phyloP scores from a whole-genome alignment of 2,888 invertebrate genomes.

The Eristalinus sepulchralis region DNA sequence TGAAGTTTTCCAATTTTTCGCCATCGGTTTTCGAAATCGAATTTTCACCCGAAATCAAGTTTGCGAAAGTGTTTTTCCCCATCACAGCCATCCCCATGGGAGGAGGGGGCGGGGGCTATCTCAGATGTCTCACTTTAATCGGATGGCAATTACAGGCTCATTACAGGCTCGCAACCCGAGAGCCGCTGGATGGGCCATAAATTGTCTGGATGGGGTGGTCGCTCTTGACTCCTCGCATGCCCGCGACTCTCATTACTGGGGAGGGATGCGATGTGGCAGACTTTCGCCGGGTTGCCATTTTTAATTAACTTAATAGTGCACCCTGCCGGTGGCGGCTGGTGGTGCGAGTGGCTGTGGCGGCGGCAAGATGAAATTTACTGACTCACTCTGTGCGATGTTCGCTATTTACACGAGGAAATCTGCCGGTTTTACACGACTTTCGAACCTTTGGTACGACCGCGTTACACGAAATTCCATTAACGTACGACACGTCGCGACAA shows the following conservation, averaged over 20 bases:
- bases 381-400: constrained; percentile 24
- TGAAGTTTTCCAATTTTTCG: constrained; percentile 68
- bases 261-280: constrained; percentile 17
- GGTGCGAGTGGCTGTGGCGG: neutral
- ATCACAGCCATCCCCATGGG: constrained; percentile 4
- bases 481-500: constrained; percentile 54
- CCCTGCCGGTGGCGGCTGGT: constrained; percentile 10
- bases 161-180: constrained; percentile 39
- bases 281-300: constrained; percentile 48
- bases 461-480: constrained; percentile 66
- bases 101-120: constrained; percentile 26
- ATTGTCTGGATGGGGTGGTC: constrained; percentile 58
- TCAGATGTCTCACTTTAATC: constrained; percentile 66
- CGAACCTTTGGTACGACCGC: constrained; percentile 62
- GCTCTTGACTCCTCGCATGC: neutral
- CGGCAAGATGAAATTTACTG: constrained; percentile 6
- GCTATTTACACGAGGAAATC: constrained; percentile 57
- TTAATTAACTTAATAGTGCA: constrained; percentile 71
- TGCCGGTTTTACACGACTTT: constrained; percentile 60
- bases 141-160: constrained; percentile 69
- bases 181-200: constrained; percentile 43
- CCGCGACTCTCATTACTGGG: neutral
- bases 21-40: constrained; percentile 62
- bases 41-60: constrained; percentile 65
- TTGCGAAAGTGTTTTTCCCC: constrained; percentile 63